Conservation (phyloP, 1,140 invertebrate genomes). For the Idris sp. region DNA sequence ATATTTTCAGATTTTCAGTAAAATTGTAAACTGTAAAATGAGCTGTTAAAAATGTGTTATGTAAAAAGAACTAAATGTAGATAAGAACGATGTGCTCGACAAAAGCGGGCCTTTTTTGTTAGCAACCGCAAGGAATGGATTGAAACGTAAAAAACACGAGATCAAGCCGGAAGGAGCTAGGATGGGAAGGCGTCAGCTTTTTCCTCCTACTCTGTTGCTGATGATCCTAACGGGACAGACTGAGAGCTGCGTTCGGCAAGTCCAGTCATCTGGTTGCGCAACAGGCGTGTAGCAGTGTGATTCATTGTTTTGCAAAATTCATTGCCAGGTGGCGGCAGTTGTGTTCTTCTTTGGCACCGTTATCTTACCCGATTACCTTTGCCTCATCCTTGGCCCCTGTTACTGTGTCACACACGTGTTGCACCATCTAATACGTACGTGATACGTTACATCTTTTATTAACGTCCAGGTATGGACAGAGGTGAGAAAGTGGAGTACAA, state of each 20-base stretch:
- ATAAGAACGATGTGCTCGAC: background rate
- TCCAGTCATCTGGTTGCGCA: constrained; percentile 55
- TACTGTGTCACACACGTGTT: constrained; percentile 55
- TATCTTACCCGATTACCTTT: constrained; percentile 52
- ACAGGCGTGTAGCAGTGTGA: constrained; percentile 36
- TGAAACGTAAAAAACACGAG: constrained; percentile 15
- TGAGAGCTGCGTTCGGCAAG: constrained; percentile 46
- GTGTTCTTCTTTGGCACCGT: constrained; percentile 43
- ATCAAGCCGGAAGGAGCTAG: constrained; percentile 29
- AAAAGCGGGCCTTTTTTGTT: too few species aligned
- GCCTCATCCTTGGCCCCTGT: constrained; percentile 58
- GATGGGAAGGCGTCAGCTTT: constrained; percentile 51
- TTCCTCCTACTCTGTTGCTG: constrained; percentile 45
- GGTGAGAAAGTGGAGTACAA: constrained; percentile 27
- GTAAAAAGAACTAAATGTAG: background rate
- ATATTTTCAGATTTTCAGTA: too few species aligned
- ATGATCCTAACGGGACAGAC: constrained; percentile 54
- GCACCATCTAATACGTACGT: constrained; percentile 26
- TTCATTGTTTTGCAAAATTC: constrained; percentile 54
- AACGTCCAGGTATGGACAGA: constrained; percentile 8
- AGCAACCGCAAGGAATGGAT: constrained; percentile 34
- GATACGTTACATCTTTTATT: constrained; percentile 30
- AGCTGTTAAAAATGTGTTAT: too few species aligned
- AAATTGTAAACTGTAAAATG: too few species aligned
- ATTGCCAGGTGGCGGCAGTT: constrained; percentile 31